Base-by-base conservation (phyloP, 1,140 invertebrate species). In the Scaptomyza montana region DNA sequence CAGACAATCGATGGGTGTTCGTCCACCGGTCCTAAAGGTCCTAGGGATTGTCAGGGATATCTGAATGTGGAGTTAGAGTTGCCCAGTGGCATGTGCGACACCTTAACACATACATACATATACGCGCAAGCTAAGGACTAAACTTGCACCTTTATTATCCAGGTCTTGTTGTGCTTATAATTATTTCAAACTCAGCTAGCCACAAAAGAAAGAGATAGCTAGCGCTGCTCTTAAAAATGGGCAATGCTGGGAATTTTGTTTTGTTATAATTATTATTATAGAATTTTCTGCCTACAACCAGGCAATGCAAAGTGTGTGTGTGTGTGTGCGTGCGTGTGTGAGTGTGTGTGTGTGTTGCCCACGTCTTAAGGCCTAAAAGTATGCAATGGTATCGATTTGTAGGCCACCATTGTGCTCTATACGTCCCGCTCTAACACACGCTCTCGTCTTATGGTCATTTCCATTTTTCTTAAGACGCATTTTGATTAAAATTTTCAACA, bases 401-500 rank as follows among this genome's bases (percentile, higher is more conserved):
- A 64, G 62, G 66, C 51, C 47, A 50, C 72, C 8, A 59, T 68
- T 68, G 76, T 77, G 39, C 73, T 85, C 45, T 68, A 45, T 68
- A 60, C 73, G 67, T 89, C 78, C 78, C 76, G 72, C 65, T 87
- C 76, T 67, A 46, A 25, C 82, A 28, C 75, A 77, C 51, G 53
- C 30, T 43, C 39, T 41, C n/a, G 50, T 46, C 59, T 51, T 55
- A 45, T 43, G 61, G 46, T 45, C 62, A 78, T 62, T 70, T 87
- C 47, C 76, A 87, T 87, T 87, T 87, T 87, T 87, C 82, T 87
- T 84, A 87, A 87, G 82, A 87, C 75, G 77, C 81, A 87, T 79
- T 87, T 87, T 89, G 82, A 87, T 87, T 87, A 89, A 78, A 87
- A 82, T 89, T 79, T 87, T 77, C 78, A 70, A 84, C 79, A 86